Evolutionary conservation across 2,797 vertebrate genomes (phyloP), one percentile per base, ranked within the genome.

Genomic region (Pseudopleuronectes americanus): DNA sequence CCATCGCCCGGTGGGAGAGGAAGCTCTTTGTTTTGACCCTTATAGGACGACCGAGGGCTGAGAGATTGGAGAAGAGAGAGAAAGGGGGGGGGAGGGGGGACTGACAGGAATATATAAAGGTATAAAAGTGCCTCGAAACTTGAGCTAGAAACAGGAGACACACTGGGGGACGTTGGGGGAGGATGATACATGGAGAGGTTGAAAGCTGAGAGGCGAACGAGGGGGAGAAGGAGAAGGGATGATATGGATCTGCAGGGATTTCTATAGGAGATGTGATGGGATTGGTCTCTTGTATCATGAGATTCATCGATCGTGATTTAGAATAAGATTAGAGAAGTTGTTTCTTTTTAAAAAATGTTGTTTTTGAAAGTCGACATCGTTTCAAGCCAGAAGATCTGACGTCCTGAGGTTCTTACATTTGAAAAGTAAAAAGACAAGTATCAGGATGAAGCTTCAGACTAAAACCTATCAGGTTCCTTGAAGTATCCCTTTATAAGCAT

Each of bases 231-330:
- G 38, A 41, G 38, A 5, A 41, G 38, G 45, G 70, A n/a, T 43
- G 78, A 82, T 61, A 77, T 57, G 62, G 85, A 86, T 86, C 75
- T 88, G 28, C 28, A 31, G 28, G 28, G 45, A 17, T n/a, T 47
- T 47, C 45, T 12, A 8, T 5, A 43, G 13, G 8, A 2, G 31
- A 33, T 1, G 31, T 10, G 31, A 3, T 9, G 31, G 31, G 31
- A 43, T 43, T 3, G 41, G 41, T 43, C 13, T 36, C 19, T n/a
- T 4, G 16, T 33, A 33, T 33, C 41, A 6, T 45, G 14, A 6
- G 54, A 57, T 57, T 57, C 28, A 36, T 7, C 24, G 14, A 19
- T 6, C 17, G 26, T 4, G 23, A 26, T 53, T 53, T 51, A 51
- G 49, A 22, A 22, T 23, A 12, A 23, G 23, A 16, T 54, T 8